These are phyloP conservation scores for Liopterus haemorrhoidalis DNA, from an alignment of 2,888 invertebrate genomes.

Conservation along the genomic window DNA sequence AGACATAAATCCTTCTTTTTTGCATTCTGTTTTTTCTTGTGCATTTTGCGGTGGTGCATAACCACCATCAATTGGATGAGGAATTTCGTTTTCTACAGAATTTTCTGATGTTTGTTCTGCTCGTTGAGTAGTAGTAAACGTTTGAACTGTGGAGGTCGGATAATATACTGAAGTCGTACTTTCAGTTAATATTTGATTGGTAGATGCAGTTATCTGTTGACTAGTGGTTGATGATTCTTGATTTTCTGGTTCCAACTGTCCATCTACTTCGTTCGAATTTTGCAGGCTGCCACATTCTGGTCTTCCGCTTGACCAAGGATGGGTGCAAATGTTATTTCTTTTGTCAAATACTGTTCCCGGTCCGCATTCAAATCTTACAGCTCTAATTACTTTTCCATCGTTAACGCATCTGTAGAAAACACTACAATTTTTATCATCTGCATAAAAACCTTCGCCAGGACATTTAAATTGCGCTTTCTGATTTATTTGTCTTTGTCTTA, in stretches of 20 bases:
- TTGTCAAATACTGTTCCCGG: slow-evolving; percentile 75
- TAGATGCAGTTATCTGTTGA: no score
- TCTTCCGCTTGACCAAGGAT: slow-evolving; percentile 59
- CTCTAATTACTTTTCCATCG: slow-evolving; percentile 52
- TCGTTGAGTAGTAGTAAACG: no score
- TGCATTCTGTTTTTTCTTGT: slow-evolving; percentile 43
- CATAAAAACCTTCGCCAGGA: slow-evolving; percentile 62
- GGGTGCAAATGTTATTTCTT: slow-evolving; percentile 62
- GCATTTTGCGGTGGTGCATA: no score
- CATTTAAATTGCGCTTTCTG: no score
- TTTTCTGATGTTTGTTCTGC: no score
- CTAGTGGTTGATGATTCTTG: not conserved
- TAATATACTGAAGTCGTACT: no score
- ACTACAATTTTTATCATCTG: slow-evolving; percentile 65
- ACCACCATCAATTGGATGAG: no score
- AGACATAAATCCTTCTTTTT: slow-evolving; percentile 63
- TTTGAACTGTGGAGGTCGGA: no score
- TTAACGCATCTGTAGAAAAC: slow-evolving; percentile 71
- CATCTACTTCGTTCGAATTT: slow-evolving; percentile 19
- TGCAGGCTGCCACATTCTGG: slow-evolving; percentile 61
- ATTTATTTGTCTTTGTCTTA: no score
- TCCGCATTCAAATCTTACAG: slow-evolving; percentile 62
- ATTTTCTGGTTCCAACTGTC: slow-evolving; percentile 2
- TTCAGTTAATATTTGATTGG: no score
- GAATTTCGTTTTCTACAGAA: no score